Base-by-base conservation (phyloP, 2,888 invertebrate species). In the Ophioninae sp. region DNA sequence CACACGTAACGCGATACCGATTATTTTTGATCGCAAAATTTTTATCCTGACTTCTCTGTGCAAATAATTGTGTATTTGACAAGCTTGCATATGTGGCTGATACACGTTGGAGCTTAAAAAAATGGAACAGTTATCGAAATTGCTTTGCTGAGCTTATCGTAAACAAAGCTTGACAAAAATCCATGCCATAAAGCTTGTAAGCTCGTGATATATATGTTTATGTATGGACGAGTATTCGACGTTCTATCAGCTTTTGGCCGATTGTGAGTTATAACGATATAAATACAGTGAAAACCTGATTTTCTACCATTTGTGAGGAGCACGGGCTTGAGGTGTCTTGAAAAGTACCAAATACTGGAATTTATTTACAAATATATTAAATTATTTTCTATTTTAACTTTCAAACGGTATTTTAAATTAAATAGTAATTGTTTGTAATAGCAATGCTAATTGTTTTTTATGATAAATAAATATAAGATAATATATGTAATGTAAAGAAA, bases 111-210 rank as follows among this genome's bases (percentile, higher is more conserved):
- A 65, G 72, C 72, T 72, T 72, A 57, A 74, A 83, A 83, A 80
- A 69, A 69, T 69, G 23, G 59, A 78, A 74, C 67, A 17, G 57
- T 44, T 41, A 39, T 62, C 69, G 41, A 83, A 80, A 74, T 70
- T 41, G 65, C 64, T 69, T 77, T 80, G 68, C 69, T 78, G 78
- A 83, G 77, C 80, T 83, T 76, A 44, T 65, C 72, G 70, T 59
- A 74, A 69, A 83, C 77, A 78, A 74, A 80, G 74, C 77, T 81
- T 59, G 59, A 64, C 37, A 56, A 78, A 83, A 78, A 83, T 79
- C 69, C 77, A 21, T 41, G 69, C 65, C 68, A 65, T 74, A 69
- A 81, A 83, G 81, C 70, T 30, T 80, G 68, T 80, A 77, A 80
- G 77, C 80, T 72, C 44, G 62, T 30, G 69, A 68, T 56, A 64